Percentiles rank a stretch among this genome's conserved stretches.
These are phyloP conservation scores for Himalopsyche tibetana DNA, from an alignment of 2,888 invertebrate genomes.

Conservation along the genomic window DNA sequence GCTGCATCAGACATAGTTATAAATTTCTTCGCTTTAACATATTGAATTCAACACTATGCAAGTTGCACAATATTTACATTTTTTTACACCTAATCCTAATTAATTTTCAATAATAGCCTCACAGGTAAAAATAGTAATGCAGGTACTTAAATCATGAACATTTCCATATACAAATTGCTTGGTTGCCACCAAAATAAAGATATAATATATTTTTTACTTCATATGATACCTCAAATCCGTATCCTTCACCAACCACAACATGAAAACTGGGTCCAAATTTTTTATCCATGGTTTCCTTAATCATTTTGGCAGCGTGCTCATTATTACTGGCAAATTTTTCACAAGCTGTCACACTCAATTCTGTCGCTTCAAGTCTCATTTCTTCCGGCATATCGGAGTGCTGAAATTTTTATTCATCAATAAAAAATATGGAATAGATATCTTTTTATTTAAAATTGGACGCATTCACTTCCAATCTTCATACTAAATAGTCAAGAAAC, in stretches of 20 bases:
- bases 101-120: background rate
- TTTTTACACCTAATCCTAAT: background rate
- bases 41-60: too few species aligned
- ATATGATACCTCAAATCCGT: constrained; percentile 94
- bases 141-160: constrained; percentile 79
- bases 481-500: too few species aligned
- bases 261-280: constrained; percentile 97
- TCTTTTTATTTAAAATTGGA: too few species aligned
- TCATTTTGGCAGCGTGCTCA: constrained; percentile 92
- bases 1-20: too few species aligned
- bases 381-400: constrained; percentile 96
- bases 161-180: constrained; percentile 93
- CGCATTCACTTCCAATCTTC: too few species aligned
- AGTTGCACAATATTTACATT: too few species aligned
- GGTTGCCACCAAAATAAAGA: constrained; percentile 93
- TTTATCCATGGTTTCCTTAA: constrained; percentile 97
- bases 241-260: constrained; percentile 97
- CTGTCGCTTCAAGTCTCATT: constrained; percentile 92
- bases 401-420: constrained; percentile 73
- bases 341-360: constrained; percentile 93
- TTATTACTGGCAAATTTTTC: constrained; percentile 93
- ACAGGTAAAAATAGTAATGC: background rate
- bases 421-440: background rate
- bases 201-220: constrained; percentile 92
- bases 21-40: too few species aligned